Percentiles rank a stretch among this genome's conserved stretches.
phyloP scores from a whole-genome alignment of 1,140 invertebrate genomes.

The Uloborus diversus region DNA sequence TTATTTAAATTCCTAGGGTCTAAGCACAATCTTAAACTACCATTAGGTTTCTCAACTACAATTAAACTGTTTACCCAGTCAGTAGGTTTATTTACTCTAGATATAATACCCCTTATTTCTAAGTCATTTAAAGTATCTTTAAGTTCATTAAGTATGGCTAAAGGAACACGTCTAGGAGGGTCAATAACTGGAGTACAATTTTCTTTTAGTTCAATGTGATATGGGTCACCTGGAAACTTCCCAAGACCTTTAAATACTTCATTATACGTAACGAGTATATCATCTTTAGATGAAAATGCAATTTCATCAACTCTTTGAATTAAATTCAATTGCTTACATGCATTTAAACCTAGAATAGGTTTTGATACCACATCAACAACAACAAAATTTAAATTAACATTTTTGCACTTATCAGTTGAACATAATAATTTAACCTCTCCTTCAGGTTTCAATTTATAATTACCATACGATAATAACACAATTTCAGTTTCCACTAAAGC shows the following conservation, averaged over 20 bases:
- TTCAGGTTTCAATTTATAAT: conserved; percentile 2
- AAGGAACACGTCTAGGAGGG: conserved; percentile 48
- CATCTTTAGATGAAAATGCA: background rate
- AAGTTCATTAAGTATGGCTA: too few species aligned
- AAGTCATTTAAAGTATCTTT: background rate
- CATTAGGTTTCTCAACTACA: background rate
- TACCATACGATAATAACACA: background rate
- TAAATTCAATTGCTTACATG: background rate
- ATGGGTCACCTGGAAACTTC: conserved; percentile 12
- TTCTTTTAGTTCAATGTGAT: conserved; percentile 26
- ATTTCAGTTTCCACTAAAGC: background rate
- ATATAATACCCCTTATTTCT: background rate
- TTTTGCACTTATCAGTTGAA: background rate
- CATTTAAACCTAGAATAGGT: background rate
- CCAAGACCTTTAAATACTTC: conserved; percentile 6
- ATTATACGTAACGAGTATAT: background rate
- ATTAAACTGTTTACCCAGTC: background rate
- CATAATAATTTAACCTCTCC: background rate
- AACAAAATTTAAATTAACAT: background rate
- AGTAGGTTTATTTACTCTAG: conserved; percentile 10
- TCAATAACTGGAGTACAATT: conserved; percentile 23
- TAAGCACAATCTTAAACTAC: background rate
- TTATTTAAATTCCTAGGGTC: conserved; percentile 16
- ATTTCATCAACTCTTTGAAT: background rate
- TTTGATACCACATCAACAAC: background rate